Evolutionary conservation across 1,140 invertebrate genomes (phyloP).

Genomic region (Pachypsylla venusta): DNA sequence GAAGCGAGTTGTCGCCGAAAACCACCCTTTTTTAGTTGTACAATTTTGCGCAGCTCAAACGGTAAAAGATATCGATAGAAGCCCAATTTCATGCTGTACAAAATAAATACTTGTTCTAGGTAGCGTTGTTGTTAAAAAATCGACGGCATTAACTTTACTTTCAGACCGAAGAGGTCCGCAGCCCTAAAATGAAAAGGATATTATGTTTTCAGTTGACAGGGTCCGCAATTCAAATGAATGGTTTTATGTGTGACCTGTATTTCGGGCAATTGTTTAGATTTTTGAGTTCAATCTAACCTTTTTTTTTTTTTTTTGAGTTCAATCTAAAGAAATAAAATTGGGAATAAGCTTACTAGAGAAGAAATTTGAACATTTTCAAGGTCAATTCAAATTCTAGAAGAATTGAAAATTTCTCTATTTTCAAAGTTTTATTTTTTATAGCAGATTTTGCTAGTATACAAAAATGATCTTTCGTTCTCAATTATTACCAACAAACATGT

Average conservation of each 20-base stretch:
- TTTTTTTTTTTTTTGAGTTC: neutral
- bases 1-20: no score
- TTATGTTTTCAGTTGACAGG: neutral
- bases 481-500: no score
- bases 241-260: neutral
- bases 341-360: no score
- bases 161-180: neutral
- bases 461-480: no score
- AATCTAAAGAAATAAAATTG: slow-evolving; percentile 16
- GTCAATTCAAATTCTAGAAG: no score
- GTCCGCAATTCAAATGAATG: neutral
- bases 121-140: neutral
- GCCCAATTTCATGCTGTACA: no score
- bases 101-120: neutral
- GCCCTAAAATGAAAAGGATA: neutral
- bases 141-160: neutral
- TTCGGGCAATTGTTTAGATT: neutral
- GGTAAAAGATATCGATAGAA: no score
- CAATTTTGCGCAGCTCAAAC: no score
- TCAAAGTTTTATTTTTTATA: slow-evolving; percentile 9
- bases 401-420: no score
- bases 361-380: no score
- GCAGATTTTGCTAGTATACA: no score
- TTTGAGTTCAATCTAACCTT: neutral
- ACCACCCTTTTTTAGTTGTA: no score